Evolutionary conservation across 2,888 invertebrate genomes (phyloP).

Genomic region (Harmothoe impar): DNA sequence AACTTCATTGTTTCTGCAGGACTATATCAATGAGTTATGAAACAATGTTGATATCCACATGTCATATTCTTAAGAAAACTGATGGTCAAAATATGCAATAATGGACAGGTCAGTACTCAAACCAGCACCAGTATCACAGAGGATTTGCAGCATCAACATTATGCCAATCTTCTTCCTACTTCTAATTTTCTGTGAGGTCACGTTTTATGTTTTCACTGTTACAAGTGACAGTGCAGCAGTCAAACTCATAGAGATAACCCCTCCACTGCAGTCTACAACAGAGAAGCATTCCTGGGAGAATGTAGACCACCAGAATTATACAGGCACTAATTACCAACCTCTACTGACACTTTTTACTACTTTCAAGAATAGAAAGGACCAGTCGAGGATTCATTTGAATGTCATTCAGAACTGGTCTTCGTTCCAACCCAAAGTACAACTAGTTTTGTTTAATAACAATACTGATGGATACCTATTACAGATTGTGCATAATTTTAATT

Average conservation of each 20-base stretch:
- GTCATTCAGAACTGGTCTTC: slow-evolving; percentile 15
- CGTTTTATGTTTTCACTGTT: neutral
- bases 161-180: neutral
- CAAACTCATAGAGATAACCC: neutral
- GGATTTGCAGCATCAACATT: neutral
- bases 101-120: too few species aligned
- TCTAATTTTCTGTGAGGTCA: neutral
- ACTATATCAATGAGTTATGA: too few species aligned
- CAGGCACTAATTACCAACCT: neutral
- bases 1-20: too few species aligned
- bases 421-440: slow-evolving; percentile 3
- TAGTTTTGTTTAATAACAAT: neutral
- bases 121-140: neutral
- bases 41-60: too few species aligned
- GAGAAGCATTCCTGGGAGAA: neutral
- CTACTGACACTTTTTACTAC: slow-evolving; percentile 36
- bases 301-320: neutral
- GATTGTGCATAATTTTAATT: neutral
- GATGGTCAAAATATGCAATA: too few species aligned
- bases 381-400: slow-evolving; percentile 33
- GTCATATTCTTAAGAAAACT: too few species aligned
- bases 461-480: neutral
- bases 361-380: neutral
- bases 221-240: neutral
- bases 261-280: neutral